Evolutionary conservation across 2,888 invertebrate genomes (phyloP).

Genomic region (Abscondita cerata): DNA sequence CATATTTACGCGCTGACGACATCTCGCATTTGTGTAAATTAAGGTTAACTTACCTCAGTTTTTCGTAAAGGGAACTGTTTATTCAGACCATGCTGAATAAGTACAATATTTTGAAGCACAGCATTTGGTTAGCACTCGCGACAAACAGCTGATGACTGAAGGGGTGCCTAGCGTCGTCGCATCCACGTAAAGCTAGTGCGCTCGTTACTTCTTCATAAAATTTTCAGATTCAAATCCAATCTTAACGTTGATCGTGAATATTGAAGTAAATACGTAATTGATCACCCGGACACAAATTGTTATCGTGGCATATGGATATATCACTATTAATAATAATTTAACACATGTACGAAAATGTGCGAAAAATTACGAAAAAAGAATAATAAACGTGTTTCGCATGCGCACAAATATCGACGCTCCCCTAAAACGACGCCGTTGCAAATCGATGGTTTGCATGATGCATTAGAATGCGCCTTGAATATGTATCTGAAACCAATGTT

Average conservation of each 20-base stretch:
- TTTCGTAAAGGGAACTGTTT: neutral
- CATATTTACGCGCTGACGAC: too few species aligned
- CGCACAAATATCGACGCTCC: conserved; percentile 26
- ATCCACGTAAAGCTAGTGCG: conserved; percentile 26
- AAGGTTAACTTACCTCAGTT: too few species aligned
- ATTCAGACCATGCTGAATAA: conserved; percentile 18
- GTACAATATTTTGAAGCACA: conserved; percentile 10
- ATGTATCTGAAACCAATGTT: neutral
- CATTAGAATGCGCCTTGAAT: conserved; percentile 26
- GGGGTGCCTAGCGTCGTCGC: conserved; percentile 28
- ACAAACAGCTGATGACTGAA: conserved; percentile 37
- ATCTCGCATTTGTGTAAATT: too few species aligned
- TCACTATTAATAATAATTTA: neutral
- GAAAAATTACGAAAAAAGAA: conserved; percentile 20
- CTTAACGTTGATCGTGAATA: too few species aligned
- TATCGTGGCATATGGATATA: too few species aligned
- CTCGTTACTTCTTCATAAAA: neutral
- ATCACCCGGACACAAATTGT: too few species aligned
- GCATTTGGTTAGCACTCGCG: conserved; percentile 28
- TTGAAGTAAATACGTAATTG: too few species aligned
- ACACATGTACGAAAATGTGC: conserved; percentile 2
- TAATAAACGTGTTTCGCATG: conserved; percentile 27
- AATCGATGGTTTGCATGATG: conserved; percentile 33
- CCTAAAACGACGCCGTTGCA: conserved; percentile 29
- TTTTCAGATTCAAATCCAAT: neutral